A percentile compares a stretch with the other conserved stretches of the same genome.
These are phyloP conservation scores for Dryocosmus kuriphilus DNA, from an alignment of 2,888 invertebrate species.

Conservation along the genomic window DNA sequence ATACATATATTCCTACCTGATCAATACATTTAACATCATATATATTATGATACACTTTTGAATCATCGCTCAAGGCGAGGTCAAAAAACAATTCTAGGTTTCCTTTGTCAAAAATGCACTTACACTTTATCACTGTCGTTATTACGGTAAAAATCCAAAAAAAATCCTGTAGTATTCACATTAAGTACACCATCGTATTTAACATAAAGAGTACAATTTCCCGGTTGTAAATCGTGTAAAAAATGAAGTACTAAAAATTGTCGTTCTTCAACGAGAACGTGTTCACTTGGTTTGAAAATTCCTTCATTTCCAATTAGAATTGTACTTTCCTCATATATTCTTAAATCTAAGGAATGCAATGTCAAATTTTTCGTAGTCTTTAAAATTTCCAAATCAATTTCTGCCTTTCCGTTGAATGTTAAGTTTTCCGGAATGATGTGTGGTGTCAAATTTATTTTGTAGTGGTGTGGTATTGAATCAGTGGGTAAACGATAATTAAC, in stretches of 20 bases:
- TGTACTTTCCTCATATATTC: not conserved
- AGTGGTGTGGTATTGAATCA: slow-evolving; percentile 78
- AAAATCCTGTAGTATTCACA: not conserved
- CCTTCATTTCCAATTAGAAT: not conserved
- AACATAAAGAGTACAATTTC: not conserved
- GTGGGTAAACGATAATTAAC: slow-evolving; percentile 79
- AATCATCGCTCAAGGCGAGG: too few species aligned
- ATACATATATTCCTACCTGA: too few species aligned
- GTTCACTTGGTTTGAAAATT: not conserved
- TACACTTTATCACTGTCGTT: slow-evolving; percentile 43
- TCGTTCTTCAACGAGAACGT: slow-evolving; percentile 29
- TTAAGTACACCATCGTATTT: slow-evolving; percentile 16
- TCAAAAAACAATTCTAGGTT: too few species aligned
- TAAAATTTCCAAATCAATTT: slow-evolving; percentile 45
- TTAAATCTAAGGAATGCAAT: slow-evolving; percentile 48
- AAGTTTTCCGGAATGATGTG: slow-evolving; percentile 74
- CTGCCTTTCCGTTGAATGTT: slow-evolving; percentile 50
- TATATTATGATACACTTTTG: too few species aligned
- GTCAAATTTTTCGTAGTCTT: slow-evolving; percentile 13
- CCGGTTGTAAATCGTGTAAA: accelerated
- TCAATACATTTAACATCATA: too few species aligned
- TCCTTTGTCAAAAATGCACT: not conserved
- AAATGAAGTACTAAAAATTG: slow-evolving; percentile 34
- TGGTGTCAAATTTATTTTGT: slow-evolving; percentile 79
- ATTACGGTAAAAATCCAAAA: not conserved